A percentile compares a stretch with the other conserved stretches of the same genome.
phyloP scores from a whole-genome alignment of 2,888 invertebrate genomes.

The Pomacea canaliculata region DNA sequence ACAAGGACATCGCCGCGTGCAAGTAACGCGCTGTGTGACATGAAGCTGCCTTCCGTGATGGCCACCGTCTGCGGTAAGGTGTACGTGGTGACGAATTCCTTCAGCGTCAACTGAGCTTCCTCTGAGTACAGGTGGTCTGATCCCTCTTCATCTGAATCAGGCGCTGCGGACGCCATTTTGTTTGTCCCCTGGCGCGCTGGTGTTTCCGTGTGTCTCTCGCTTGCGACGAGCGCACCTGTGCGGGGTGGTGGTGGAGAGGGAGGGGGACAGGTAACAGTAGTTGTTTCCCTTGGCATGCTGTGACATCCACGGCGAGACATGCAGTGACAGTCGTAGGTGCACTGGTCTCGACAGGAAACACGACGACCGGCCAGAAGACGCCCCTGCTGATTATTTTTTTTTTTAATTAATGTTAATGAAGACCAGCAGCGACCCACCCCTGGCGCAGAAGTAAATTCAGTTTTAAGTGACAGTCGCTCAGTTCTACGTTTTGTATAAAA shows the following conservation, averaged over 20 bases:
- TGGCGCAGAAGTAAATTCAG: too few species aligned
- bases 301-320: not conserved
- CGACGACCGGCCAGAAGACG: too few species aligned
- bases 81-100: conserved; percentile 44
- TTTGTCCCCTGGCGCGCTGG: not conserved
- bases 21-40: conserved; percentile 35
- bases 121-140: conserved; percentile 5
- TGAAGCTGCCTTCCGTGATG: conserved; percentile 45
- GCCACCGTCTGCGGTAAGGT: conserved; percentile 48
- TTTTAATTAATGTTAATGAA: too few species aligned
- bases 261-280: not conserved
- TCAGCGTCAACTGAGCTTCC: conserved; percentile 9
- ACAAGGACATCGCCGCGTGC: conserved; percentile 49
- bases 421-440: too few species aligned
- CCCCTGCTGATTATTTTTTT: too few species aligned
- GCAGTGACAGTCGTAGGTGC: not conserved
- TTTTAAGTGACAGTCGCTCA: too few species aligned
- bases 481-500: too few species aligned
- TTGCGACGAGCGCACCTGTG: not conserved
- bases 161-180: conserved; percentile 17
- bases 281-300: conserved; percentile 19
- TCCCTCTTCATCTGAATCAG: not conserved
- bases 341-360: not conserved
- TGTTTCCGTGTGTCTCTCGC: not conserved
- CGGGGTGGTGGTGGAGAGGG: not conserved